Conservation (phyloP, 2,797 vertebrate species). For the Silurus lanzhouensis region DNA sequence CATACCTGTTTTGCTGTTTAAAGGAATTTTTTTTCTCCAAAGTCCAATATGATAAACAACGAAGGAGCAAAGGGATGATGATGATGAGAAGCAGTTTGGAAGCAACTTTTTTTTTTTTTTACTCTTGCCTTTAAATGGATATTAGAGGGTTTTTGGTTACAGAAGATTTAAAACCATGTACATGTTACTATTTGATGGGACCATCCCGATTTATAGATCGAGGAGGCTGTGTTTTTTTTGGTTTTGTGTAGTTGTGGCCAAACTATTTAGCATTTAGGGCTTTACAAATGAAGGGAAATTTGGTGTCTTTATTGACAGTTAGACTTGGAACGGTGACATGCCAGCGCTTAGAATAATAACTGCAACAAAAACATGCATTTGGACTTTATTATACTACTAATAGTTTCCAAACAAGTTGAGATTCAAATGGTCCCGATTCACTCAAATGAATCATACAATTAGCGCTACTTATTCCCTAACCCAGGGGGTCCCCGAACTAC, state of each 20-base stretch:
- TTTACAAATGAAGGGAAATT: constrained; percentile 28
- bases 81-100: background rate
- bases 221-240: constrained; percentile 22
- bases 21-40: background rate
- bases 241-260: constrained; percentile 7
- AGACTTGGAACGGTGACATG: constrained; percentile 31
- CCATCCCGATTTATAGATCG: constrained; percentile 32
- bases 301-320: constrained; percentile 23
- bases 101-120: background rate
- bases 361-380: constrained; percentile 32
- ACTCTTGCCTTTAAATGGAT: background rate
- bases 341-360: background rate
- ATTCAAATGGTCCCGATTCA: constrained; percentile 15
- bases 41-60: background rate
- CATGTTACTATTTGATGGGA: constrained; percentile 18
- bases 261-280: constrained; percentile 30
- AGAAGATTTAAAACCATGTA: constrained; percentile 4
- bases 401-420: constrained; percentile 15
- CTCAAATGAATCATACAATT: background rate
- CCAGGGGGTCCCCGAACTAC: no score
- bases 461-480: constrained; percentile 1
- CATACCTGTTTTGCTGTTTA: constrained; percentile 41
- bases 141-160: background rate
- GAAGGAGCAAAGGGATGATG: background rate
- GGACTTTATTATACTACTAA: constrained; percentile 14